Percentiles rank a stretch among this genome's conserved stretches.
Conservation (phyloP, 2,888 invertebrate species). For the Polia nebulosa region DNA sequence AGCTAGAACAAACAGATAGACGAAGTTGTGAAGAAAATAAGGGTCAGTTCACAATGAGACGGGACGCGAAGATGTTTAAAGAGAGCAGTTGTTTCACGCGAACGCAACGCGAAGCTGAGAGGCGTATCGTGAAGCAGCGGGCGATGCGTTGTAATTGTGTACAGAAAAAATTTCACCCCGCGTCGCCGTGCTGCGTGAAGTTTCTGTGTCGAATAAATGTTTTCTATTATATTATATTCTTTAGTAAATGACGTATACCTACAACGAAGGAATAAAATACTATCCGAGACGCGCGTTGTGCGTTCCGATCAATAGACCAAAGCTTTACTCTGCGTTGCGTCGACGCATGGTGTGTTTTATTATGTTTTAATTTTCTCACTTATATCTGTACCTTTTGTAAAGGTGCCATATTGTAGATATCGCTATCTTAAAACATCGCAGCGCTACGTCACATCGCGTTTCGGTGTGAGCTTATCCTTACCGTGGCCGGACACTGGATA, state of each 20-base stretch:
- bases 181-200: too few relatives aligned
- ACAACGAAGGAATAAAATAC: not conserved
- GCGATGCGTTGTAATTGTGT: too few relatives aligned
- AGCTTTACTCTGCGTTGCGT: too few relatives aligned
- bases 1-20: constrained; percentile 61
- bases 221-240: not conserved
- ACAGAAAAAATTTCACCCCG: too few relatives aligned
- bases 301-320: not conserved
- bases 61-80: not conserved
- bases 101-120: not conserved
- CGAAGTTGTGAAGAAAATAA: constrained; percentile 60
- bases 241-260: not conserved
- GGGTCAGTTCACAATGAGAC: not conserved
- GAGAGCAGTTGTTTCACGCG: not conserved
- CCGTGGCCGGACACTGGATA: constrained; percentile 49
- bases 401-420: not conserved
- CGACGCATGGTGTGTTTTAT: not conserved
- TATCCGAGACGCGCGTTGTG: not conserved
- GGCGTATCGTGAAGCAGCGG: not conserved
- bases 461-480: not conserved
- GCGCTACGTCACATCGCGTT: not conserved
- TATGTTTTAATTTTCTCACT: not conserved
- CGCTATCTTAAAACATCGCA: too few relatives aligned
- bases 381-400: not conserved
- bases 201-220: too few relatives aligned